Evolutionary conservation across 2,113 vertebrate species (phyloP).

Genomic region (Pterocles burchelli): DNA sequence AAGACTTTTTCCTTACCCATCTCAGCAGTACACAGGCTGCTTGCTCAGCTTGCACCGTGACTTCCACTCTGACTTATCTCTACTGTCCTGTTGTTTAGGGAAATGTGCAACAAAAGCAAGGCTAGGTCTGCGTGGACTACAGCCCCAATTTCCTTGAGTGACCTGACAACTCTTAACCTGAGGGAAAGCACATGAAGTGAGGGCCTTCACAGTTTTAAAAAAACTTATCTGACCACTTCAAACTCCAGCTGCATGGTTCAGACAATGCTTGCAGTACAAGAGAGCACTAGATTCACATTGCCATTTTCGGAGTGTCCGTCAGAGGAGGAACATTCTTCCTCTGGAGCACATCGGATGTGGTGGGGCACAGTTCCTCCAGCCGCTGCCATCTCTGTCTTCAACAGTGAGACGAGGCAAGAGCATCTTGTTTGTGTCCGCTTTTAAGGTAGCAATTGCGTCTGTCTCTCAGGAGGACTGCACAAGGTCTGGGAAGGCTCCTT

Average conservation of each 20-base stretch:
- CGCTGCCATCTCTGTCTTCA: rapidly evolving
- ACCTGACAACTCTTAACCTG: neutral
- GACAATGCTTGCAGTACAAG: neutral
- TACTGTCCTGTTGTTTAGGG: neutral
- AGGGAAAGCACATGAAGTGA: neutral
- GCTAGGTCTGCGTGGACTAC: neutral
- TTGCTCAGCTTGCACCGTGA: neutral
- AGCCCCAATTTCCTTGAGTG: neutral
- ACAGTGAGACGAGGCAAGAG: neutral
- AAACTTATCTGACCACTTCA: rapidly evolving
- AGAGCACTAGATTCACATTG: neutral
- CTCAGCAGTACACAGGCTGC: neutral
- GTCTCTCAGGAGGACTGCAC: neutral
- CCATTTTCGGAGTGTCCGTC: neutral
- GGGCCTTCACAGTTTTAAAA: neutral
- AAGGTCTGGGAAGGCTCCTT: neutral
- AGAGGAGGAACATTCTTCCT: neutral
- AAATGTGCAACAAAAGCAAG: neutral
- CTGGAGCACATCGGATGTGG: rapidly evolving
- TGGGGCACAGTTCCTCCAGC: neutral
- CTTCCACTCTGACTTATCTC: neutral
- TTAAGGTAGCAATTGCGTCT: neutral
- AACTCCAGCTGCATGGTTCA: neutral
- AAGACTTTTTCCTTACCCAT: neutral
- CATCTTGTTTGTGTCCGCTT: neutral